Percentiles rank a stretch among this genome's conserved stretches.
Conservation (phyloP, 2,113 vertebrate species). For the Porphyrio hochstetteri region DNA sequence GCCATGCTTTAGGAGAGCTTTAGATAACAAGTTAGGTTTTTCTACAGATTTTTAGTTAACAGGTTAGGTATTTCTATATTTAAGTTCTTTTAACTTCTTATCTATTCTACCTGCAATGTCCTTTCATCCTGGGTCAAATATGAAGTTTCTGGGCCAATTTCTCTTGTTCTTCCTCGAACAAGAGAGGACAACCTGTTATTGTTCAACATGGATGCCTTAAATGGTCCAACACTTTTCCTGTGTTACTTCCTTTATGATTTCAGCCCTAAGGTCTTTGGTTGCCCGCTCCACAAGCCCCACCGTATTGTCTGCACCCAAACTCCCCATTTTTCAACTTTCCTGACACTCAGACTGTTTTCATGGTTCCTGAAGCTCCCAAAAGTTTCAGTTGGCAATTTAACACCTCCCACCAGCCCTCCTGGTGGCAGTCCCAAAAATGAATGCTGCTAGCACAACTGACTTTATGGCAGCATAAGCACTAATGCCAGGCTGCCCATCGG, state of each 20-base stretch:
- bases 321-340: neutral
- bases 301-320: neutral
- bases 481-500: accelerated
- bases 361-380: neutral
- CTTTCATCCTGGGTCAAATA: neutral
- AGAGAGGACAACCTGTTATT: neutral
- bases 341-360: neutral
- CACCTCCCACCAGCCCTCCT: neutral
- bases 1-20: neutral
- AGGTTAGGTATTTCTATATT: neutral
- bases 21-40: neutral
- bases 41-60: neutral
- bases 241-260: neutral
- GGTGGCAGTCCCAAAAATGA: neutral
- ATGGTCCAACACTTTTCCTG: accelerated
- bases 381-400: neutral
- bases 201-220: neutral
- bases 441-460: neutral
- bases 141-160: neutral
- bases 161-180: neutral
- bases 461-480: neutral
- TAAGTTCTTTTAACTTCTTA: neutral
- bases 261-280: neutral
- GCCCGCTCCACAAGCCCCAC: neutral
- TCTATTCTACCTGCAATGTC: neutral